Percentiles rank a stretch among this genome's conserved stretches.
phyloP scores from a whole-genome alignment of 2,888 invertebrate species.

The Choreutis nemorana region DNA sequence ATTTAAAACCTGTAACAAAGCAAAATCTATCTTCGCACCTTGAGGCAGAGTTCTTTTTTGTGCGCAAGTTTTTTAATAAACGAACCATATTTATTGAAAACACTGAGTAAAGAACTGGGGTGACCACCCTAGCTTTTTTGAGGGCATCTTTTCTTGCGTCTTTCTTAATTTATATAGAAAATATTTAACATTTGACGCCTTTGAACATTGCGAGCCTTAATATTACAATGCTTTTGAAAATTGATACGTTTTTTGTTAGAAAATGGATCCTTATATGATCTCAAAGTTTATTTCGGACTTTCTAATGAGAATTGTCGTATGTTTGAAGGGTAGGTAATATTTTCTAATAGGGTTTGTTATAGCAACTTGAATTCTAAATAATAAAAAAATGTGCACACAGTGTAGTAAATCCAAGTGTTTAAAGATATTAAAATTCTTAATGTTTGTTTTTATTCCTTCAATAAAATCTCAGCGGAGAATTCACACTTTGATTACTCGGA shows the following conservation, averaged over 20 bases:
- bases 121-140: constrained; percentile 46
- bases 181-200: constrained; percentile 51
- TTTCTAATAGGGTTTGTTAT: no score
- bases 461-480: no score
- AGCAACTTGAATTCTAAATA: no score
- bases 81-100: constrained; percentile 51
- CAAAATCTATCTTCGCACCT: constrained; percentile 23
- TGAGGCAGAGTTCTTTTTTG: constrained; percentile 26
- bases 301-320: no score
- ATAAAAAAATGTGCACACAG: no score
- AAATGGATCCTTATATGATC: no score
- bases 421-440: no score
- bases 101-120: constrained; percentile 55
- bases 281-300: no score
- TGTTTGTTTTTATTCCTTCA: no score
- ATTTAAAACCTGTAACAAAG: constrained; percentile 24
- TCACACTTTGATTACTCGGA: constrained; percentile 27
- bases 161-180: constrained; percentile 64
- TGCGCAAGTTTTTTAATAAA: constrained; percentile 16
- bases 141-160: constrained; percentile 45
- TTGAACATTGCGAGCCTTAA: constrained; percentile 37
- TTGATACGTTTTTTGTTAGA: no score
- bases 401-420: no score
- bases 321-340: no score
- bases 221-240: constrained; percentile 27